Conservation (phyloP, 2,888 invertebrate species). For the Corythucha ciliata region DNA sequence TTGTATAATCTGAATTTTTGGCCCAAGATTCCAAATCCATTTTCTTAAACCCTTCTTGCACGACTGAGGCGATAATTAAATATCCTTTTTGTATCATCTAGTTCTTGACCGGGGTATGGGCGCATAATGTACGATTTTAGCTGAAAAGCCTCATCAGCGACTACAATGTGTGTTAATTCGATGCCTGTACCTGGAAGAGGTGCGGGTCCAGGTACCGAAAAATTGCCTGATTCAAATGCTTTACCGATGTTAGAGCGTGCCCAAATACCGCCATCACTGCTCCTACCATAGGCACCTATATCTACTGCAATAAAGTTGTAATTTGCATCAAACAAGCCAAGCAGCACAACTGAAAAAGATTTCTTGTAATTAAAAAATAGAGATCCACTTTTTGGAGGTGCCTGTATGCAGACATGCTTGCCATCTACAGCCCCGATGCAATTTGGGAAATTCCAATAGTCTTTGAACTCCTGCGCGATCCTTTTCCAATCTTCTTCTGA, state of each 20-base stretch:
- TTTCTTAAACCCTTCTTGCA: slow-evolving; percentile 8
- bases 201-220: slow-evolving; percentile 14
- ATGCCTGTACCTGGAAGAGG: slow-evolving; percentile 18
- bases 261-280: slow-evolving; percentile 12
- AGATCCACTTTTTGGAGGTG: slow-evolving; percentile 34
- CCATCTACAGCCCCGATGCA: slow-evolving; percentile 34
- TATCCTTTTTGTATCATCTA: slow-evolving; percentile 14
- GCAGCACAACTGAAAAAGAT: slow-evolving; percentile 15
- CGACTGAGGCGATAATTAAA: slow-evolving; percentile 14
- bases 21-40: neutral
- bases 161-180: slow-evolving; percentile 14
- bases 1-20: slow-evolving; percentile 25
- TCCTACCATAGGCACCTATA: slow-evolving; percentile 20
- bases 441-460: slow-evolving; percentile 35
- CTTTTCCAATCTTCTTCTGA: no score
- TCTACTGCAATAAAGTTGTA: slow-evolving; percentile 23
- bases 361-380: slow-evolving; percentile 36
- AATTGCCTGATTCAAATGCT: slow-evolving; percentile 22
- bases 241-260: slow-evolving; percentile 13
- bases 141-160: slow-evolving; percentile 6
- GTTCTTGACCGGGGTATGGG: neutral
- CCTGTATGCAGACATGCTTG: slow-evolving; percentile 36
- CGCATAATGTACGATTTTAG: slow-evolving; percentile 10
- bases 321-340: slow-evolving; percentile 22
- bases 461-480: slow-evolving; percentile 28